Conservation (phyloP, 2,113 vertebrate genomes). For the Pluvianellus socialis region DNA sequence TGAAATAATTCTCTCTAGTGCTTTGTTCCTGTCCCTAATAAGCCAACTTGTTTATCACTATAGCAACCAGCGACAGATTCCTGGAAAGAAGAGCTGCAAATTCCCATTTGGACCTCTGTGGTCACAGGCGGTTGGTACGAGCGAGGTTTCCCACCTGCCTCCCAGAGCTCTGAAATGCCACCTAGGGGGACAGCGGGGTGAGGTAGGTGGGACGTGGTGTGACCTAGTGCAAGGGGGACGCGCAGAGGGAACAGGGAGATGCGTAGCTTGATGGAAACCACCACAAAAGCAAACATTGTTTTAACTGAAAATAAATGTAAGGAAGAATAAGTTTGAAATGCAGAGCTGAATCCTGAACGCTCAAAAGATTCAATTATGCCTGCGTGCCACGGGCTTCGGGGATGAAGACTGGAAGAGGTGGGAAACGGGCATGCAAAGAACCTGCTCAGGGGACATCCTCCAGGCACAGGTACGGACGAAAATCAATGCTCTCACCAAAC, state of each 20-base stretch:
- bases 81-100: slow-evolving; percentile 11
- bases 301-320: not conserved
- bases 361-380: not conserved
- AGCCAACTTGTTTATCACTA: slow-evolving; percentile 59
- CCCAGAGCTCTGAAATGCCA: not conserved
- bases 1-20: slow-evolving; percentile 28
- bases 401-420: not conserved
- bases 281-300: not conserved
- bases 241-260: not conserved
- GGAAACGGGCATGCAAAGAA: not conserved
- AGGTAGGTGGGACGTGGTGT: not conserved
- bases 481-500: not conserved
- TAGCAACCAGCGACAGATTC: slow-evolving; percentile 40
- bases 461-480: rapidly evolving
- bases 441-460: not conserved
- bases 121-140: rapidly evolving
- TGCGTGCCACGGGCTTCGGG: not conserved
- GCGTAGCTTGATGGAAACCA: not conserved
- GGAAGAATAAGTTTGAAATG: not conserved
- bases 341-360: not conserved
- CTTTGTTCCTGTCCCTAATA: slow-evolving; percentile 58
- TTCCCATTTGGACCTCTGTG: not conserved
- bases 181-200: not conserved
- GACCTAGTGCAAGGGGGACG: rapidly evolving
- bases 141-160: not conserved